Percentiles rank a stretch among this genome's conserved stretches.
Evolutionary conservation across 1,140 invertebrate genomes (phyloP).

Genomic region (Ladona fulva): DNA sequence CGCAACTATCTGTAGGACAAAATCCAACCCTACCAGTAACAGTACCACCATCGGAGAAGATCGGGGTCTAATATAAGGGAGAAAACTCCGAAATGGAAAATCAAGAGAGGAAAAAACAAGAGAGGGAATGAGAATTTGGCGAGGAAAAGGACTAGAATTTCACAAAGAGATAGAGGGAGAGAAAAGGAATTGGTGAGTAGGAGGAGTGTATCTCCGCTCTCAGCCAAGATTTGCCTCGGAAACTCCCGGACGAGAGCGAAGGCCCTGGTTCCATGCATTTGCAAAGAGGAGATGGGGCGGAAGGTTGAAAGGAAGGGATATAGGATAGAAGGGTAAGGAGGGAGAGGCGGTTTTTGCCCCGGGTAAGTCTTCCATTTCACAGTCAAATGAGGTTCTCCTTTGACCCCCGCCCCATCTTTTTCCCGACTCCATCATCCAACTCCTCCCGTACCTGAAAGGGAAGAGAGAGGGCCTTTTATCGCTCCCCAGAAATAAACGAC

Average conservation of each 20-base stretch:
- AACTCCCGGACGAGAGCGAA: background rate
- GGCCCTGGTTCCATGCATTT: background rate
- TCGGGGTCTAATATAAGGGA: too few species aligned
- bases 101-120: too few species aligned
- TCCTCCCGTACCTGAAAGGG: background rate
- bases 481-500: background rate
- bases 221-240: background rate
- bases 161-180: background rate
- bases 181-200: background rate
- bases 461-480: background rate
- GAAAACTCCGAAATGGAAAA: too few species aligned
- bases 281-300: background rate
- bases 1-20: too few species aligned
- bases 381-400: constrained; percentile 5
- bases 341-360: background rate
- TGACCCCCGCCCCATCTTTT: background rate
- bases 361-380: background rate
- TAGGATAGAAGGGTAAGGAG: background rate
- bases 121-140: too few species aligned
- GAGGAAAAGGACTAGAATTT: too few species aligned
- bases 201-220: constrained; percentile 2
- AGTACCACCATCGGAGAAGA: too few species aligned
- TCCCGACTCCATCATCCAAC: background rate
- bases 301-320: background rate
- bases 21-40: too few species aligned